These are phyloP conservation scores for Goniozus legneri DNA, from an alignment of 1,140 invertebrate genomes.

Conservation along the genomic window DNA sequence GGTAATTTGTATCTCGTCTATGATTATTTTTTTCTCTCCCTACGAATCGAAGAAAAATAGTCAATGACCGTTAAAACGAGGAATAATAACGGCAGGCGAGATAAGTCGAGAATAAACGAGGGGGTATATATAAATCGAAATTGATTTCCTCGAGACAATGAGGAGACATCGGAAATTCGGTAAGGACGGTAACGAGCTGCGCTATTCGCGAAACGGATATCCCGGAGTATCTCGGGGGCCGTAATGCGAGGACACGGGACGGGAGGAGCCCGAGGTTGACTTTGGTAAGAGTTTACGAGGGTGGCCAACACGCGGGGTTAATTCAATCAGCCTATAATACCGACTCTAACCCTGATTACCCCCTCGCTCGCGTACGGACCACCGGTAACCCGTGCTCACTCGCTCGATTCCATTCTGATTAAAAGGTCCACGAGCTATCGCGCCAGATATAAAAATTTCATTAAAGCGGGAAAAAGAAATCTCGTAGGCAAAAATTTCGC, in stretches of 20 bases:
- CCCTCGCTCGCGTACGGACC: slow-evolving; percentile 9
- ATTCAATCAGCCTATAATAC: slow-evolving; percentile 51
- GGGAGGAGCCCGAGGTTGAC: slow-evolving; percentile 48
- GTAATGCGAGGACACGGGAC: slow-evolving; percentile 43
- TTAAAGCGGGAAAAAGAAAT: too few relatives aligned
- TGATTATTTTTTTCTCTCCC: too few relatives aligned
- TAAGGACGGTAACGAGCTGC: slow-evolving; percentile 29
- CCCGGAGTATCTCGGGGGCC: too few relatives aligned
- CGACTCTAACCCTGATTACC: slow-evolving; percentile 49
- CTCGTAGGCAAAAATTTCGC: too few relatives aligned
- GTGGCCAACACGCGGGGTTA: slow-evolving; percentile 46
- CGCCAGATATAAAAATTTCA: too few relatives aligned
- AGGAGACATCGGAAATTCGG: slow-evolving; percentile 29
- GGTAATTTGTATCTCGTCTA: too few relatives aligned
- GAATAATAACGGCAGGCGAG: too few relatives aligned
- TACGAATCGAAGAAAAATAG: too few relatives aligned
- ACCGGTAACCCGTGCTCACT: slow-evolving; percentile 4
- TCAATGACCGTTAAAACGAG: too few relatives aligned
- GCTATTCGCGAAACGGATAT: slow-evolving; percentile 27
- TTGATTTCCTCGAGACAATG: slow-evolving; percentile 21
- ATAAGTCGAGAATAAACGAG: too few relatives aligned
- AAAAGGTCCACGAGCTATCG: too few relatives aligned
- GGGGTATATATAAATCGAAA: too few relatives aligned
- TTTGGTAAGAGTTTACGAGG: slow-evolving; percentile 53
- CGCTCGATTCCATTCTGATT: slow-evolving; percentile 37